Conservation (phyloP, 2,888 invertebrate genomes). For the Dorcus parallelipipedus region DNA sequence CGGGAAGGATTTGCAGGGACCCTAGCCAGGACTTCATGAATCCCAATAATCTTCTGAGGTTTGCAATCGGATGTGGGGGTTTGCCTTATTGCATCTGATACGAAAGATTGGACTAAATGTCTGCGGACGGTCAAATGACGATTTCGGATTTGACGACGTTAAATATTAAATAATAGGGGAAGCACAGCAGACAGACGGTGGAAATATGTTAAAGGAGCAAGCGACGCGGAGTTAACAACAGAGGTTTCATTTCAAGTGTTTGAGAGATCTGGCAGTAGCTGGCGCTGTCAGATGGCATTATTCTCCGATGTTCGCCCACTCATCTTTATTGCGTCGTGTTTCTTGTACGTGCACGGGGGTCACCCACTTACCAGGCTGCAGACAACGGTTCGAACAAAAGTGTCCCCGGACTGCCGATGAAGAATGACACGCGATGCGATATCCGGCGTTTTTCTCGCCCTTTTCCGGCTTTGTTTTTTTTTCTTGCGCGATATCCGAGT, state of each 20-base stretch:
- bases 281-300: slow-evolving; percentile 30
- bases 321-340: slow-evolving; percentile 43
- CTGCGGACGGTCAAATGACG: slow-evolving; percentile 20
- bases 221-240: slow-evolving; percentile 9
- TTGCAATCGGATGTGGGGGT: slow-evolving; percentile 42
- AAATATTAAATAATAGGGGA: too few relatives aligned
- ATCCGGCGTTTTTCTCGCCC: slow-evolving; percentile 25
- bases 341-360: slow-evolving; percentile 39
- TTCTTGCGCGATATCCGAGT: not conserved
- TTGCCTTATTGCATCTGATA: slow-evolving; percentile 41
- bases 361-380: slow-evolving; percentile 8
- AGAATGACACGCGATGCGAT: slow-evolving; percentile 30
- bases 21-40: slow-evolving; percentile 34
- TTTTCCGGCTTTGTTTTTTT: not conserved
- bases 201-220: too few relatives aligned
- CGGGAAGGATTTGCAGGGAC: slow-evolving; percentile 36
- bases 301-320: slow-evolving; percentile 31
- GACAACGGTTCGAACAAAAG: slow-evolving; percentile 28
- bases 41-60: slow-evolving; percentile 45
- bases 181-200: too few relatives aligned
- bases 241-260: slow-evolving; percentile 18
- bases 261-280: slow-evolving; percentile 27
- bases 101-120: slow-evolving; percentile 27
- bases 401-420: slow-evolving; percentile 33
- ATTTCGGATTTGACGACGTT: slow-evolving; percentile 10